Base-by-base conservation (phyloP, 2,888 invertebrate genomes). In the Synergus japonicus region DNA sequence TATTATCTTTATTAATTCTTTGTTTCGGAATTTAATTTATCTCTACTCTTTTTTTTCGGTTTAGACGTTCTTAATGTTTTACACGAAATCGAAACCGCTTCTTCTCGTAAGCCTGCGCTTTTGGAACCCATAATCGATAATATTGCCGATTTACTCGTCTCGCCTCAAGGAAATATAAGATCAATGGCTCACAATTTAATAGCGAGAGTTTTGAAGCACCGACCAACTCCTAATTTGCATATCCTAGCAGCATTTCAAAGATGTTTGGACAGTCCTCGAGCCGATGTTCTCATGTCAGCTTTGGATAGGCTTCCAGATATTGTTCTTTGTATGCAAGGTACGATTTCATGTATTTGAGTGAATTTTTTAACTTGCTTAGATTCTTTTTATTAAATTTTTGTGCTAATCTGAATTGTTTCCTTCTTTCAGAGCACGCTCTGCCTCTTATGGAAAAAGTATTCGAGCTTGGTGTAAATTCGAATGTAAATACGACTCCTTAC, bases 241-340 rank as follows among this genome's bases (percentile, higher is more conserved):
- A 96, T 97, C 83, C 93, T 98, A 2, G 95, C 96, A 65, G 95
- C 96, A 0, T 96, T 97, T 88, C 94, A 98, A 79, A 95, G 96
- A 86, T 97, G 98, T 90, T 93, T 98, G 79, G 96, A 97, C 85
- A 96, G 96, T 82, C 93, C 94, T 65, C 95, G 97, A 89, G 95
- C 97, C 0, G 97, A 97, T 83, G 94, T 98, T 60, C 95, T 97
- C 0, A 94, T 95, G 85, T 95, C 96, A 0, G 96, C 96, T 44
- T 93, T 98, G 67, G 97, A 97, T 84, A 95, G 95, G 90, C 93
- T 98, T 76, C 96, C 97, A 0, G 98, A 98, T 88, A 95, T 98
- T 83, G 94, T 96, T 77, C 94, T 97, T 13, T 95, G 97, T 83
- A 94, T 97, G 93, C 97, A 97, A 93, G 94, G 93, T 93, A 87